Conservation (phyloP, 1,140 invertebrate genomes). For the Danaus plexippus region DNA sequence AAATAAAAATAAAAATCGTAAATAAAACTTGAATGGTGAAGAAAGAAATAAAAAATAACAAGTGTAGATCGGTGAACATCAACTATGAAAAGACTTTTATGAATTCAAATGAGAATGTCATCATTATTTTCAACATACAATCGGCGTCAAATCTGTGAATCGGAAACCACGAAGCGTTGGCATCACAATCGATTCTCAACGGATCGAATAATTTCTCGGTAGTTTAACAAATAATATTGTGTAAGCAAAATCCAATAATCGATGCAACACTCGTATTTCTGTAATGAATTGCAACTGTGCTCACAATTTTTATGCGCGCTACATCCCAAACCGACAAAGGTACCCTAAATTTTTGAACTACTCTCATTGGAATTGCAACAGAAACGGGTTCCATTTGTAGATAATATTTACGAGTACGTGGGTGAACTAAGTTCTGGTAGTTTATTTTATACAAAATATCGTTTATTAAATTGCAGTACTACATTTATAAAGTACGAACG, state of each 20-base stretch:
- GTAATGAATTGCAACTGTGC: slow-evolving; percentile 33
- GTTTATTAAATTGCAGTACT: no score
- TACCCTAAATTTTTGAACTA: slow-evolving; percentile 21
- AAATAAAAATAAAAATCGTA: no score
- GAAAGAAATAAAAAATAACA: no score
- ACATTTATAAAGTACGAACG: no score
- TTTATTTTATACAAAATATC: no score
- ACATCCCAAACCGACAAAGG: slow-evolving; percentile 32
- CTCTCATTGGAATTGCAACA: slow-evolving; percentile 15
- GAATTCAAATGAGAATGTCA: slow-evolving; percentile 14
- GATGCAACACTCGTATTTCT: slow-evolving; percentile 40
- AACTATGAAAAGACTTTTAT: no score
- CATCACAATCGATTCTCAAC: slow-evolving; percentile 32
- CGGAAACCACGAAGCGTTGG: slow-evolving; percentile 25
- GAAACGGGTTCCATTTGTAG: slow-evolving; percentile 13
- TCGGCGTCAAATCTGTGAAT: slow-evolving; percentile 17
- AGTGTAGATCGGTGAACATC: no score
- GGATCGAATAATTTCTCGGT: slow-evolving; percentile 30
- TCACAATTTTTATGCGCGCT: slow-evolving; percentile 39
- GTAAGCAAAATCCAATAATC: slow-evolving; percentile 26
- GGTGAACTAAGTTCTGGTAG: no score
- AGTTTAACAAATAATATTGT: slow-evolving; percentile 29
- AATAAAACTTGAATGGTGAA: no score
- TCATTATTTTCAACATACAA: slow-evolving; percentile 16
- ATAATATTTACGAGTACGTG: no score